A percentile compares a stretch with the other conserved stretches of the same genome.
These are phyloP conservation scores for Heterotis niloticus DNA, from an alignment of 2,113 vertebrate species.

Conservation along the genomic window DNA sequence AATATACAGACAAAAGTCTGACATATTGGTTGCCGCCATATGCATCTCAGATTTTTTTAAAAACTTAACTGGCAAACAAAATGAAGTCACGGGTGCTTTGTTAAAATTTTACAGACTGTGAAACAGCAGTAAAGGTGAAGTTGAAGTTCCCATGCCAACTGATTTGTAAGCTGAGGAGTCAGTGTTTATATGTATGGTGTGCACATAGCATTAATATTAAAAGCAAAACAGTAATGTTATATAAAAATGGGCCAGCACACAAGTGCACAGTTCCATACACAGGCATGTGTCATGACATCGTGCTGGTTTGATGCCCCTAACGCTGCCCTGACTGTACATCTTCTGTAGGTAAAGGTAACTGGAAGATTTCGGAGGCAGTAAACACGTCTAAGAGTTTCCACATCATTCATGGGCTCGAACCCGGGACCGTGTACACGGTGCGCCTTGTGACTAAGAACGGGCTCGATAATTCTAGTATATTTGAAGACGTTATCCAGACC, in stretches of 20 bases:
- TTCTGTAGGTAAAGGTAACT: slow-evolving; percentile 76
- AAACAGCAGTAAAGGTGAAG: too few relatives aligned
- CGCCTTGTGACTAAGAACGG: slow-evolving; percentile 80
- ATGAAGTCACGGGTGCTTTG: too few relatives aligned
- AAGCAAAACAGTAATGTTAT: too few relatives aligned
- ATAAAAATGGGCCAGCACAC: background rate
- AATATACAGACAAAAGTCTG: too few relatives aligned
- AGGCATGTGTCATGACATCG: background rate
- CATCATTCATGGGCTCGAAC: slow-evolving; percentile 75
- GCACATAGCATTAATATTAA: too few relatives aligned
- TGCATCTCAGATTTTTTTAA: too few relatives aligned
- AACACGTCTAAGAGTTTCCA: slow-evolving; percentile 78
- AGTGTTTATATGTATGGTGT: too few relatives aligned
- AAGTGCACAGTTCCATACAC: slow-evolving; percentile 11
- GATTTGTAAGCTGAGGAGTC: too few relatives aligned
- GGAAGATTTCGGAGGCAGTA: slow-evolving; percentile 75
- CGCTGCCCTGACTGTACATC: slow-evolving; percentile 61
- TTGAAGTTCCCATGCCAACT: too few relatives aligned
- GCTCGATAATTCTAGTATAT: slow-evolving; percentile 86
- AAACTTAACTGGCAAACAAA: too few relatives aligned
- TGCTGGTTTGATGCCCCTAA: slow-evolving; percentile 35
- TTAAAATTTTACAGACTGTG: too few relatives aligned
- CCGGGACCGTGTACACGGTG: slow-evolving; percentile 78
- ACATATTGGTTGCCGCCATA: too few relatives aligned
- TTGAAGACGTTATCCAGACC: slow-evolving; percentile 85